phyloP scores from a whole-genome alignment of 2,888 invertebrate genomes.

The Pseudococcus viburni region DNA sequence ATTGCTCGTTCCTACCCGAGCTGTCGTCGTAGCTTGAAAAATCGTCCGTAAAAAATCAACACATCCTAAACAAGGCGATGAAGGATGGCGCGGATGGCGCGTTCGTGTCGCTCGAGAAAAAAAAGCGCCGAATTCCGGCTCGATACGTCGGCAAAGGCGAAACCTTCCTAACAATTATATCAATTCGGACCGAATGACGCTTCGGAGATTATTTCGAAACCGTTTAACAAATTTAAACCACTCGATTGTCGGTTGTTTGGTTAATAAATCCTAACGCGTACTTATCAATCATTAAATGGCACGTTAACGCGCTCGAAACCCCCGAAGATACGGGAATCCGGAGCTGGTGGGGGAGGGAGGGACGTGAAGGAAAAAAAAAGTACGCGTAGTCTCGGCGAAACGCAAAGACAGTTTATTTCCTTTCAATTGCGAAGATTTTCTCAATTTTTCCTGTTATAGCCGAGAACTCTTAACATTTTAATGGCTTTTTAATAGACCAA shows the following conservation, averaged over 20 bases:
- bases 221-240: slow-evolving; percentile 26
- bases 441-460: slow-evolving; percentile 41
- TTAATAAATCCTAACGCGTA: slow-evolving; percentile 24
- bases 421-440: slow-evolving; percentile 59
- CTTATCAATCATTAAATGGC: slow-evolving; percentile 49
- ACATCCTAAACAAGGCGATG: neutral
- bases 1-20: slow-evolving; percentile 3
- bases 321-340: neutral
- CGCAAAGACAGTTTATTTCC: slow-evolving; percentile 57
- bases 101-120: neutral
- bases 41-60: slow-evolving; percentile 29
- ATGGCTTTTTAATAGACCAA: slow-evolving; percentile 62
- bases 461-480: slow-evolving; percentile 52
- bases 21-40: slow-evolving; percentile 13
- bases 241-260: slow-evolving; percentile 33
- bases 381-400: slow-evolving; percentile 4
- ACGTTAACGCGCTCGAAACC: neutral
- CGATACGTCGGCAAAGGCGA: neutral
- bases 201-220: neutral
- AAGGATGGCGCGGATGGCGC: neutral
- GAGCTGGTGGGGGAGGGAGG: neutral
- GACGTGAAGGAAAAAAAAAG: neutral
- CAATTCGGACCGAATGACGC: neutral
- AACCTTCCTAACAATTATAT: slow-evolving; percentile 5
- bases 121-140: neutral